Base-by-base conservation (phyloP, 2,888 invertebrate species). In the Thymelicus sylvestris region DNA sequence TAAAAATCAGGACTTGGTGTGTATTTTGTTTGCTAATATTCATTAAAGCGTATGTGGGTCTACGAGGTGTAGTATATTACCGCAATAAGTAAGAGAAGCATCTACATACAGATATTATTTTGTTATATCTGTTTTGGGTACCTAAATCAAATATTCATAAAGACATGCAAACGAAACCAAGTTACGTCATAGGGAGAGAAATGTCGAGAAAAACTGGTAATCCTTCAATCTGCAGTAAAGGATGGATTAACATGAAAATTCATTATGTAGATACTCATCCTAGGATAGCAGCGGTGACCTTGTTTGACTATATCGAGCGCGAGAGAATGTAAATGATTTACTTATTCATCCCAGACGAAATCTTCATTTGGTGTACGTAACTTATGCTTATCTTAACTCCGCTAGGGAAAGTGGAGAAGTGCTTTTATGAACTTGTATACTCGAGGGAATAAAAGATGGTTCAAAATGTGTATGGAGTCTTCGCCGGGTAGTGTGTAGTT, bases 141-240 rank as follows among this genome's bases (percentile, higher is more conserved):
- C n/a, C n/a, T n/a, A 31, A 47, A 68, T 63, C 39, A 68, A 69
- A 69, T 64, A 69, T 69, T 69, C 47, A 64, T 48, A 64, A 44
- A 62, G 57, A 15, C 48, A 64, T 64, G 64, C 59, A 64, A 68
- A 63, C 48, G 39, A 69, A 62, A 68, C 55, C 41, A 13, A 60
- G 38, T 50, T 64, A 69, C 57, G 31, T 64, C 69, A 50, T 69
- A 69, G 8, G 63, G 39, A 70, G 41, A 70, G 69, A 57, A 31
- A 57, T 10, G 57, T 57, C 31, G 31, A 57, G 57, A 70, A 65
- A 64, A 70, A 65, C 41, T 69, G 57, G 57, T 69, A 69, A 69
- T 68, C 69, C 64, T 57, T 59, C 69, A 69, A 69, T 69, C 59
- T 69, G 69, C 59, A 59, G 69, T 59, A 50, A 31, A 57, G 64